phyloP scores from a whole-genome alignment of 2,888 invertebrate species.

The Heliconius erato region DNA sequence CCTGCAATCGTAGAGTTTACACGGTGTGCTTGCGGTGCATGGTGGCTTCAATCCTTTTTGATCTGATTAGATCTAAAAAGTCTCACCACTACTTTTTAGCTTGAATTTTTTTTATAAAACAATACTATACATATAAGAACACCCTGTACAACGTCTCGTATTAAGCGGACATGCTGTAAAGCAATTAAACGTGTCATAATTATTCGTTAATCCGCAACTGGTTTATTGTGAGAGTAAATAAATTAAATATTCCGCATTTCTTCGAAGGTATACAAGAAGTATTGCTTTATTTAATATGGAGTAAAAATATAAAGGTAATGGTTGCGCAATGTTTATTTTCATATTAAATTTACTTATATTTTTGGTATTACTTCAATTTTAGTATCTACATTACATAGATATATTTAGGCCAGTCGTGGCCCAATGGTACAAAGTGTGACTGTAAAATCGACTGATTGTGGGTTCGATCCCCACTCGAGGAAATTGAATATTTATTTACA shows the following conservation, averaged over 20 bases:
- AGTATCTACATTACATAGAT: too few relatives aligned
- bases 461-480: too few relatives aligned
- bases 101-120: background rate
- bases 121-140: background rate
- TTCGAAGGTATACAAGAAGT: constrained; percentile 22
- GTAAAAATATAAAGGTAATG: background rate
- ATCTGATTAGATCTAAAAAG: background rate
- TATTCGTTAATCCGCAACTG: constrained; percentile 34
- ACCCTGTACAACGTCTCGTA: background rate
- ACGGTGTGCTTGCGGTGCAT: too few relatives aligned
- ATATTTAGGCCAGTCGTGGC: too few relatives aligned
- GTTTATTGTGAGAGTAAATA: constrained; percentile 18
- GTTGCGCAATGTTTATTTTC: too few relatives aligned
- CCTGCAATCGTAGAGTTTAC: too few relatives aligned
- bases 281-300: constrained; percentile 17
- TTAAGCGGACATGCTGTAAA: constrained; percentile 27
- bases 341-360: too few relatives aligned
- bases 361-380: too few relatives aligned
- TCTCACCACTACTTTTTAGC: background rate
- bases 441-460: too few relatives aligned
- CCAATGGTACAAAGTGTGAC: too few relatives aligned
- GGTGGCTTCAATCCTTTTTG: too few relatives aligned
- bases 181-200: constrained; percentile 38
- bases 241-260: constrained; percentile 38
- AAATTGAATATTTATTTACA: too few relatives aligned